Evolutionary conservation across 2,888 invertebrate genomes (phyloP), one percentile per base, ranked within the genome.

Genomic region (Hirtodrosophila histrioides): DNA sequence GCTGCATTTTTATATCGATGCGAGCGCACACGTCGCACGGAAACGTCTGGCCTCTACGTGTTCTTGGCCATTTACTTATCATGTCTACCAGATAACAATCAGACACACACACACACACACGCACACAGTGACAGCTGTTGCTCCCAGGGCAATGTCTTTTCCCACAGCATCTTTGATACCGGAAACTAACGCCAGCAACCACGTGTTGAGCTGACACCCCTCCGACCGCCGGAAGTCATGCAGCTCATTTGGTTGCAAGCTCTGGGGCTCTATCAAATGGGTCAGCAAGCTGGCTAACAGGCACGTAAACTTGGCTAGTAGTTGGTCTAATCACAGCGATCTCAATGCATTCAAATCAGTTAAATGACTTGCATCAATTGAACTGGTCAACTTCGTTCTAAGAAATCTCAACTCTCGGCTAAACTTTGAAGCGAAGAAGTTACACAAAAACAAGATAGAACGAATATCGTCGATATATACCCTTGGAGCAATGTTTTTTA

Each of bases 1-100:
- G 77, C 53, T 75, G 64, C 60, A 75, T 75, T 83, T 86, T 84
- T 84, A 84, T 84, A 86, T 79, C 46, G 64, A 65, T 73, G 66
- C 17, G 36, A 12, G 48, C 40, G 33, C 39, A 63, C 76, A 85
- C 70, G 67, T 79, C 48, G 60, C 65, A 76, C 83, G 88, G 83
- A 88, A 84, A 75, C 83, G 72, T 86, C 67, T 67, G 51, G 39
- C 10, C 23, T 29, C 54, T 79, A 82, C 82, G 82, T 82, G 82
- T 64, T 78, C 54, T 85, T 56, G 29, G 35, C 65, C 49, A 61
- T 85, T 67, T 61, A 67, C 62, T 75, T 78, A 87, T 78, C 68
- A 68, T 69, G 31, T 57, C 61, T 57, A 39, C 36, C 27, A 60
- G 73, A 73, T 73, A 44, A 54, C 56, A 71, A 74, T 73, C 69